Base-by-base conservation (phyloP, 2,113 vertebrate species). In the Acanthisitta chloris region DNA sequence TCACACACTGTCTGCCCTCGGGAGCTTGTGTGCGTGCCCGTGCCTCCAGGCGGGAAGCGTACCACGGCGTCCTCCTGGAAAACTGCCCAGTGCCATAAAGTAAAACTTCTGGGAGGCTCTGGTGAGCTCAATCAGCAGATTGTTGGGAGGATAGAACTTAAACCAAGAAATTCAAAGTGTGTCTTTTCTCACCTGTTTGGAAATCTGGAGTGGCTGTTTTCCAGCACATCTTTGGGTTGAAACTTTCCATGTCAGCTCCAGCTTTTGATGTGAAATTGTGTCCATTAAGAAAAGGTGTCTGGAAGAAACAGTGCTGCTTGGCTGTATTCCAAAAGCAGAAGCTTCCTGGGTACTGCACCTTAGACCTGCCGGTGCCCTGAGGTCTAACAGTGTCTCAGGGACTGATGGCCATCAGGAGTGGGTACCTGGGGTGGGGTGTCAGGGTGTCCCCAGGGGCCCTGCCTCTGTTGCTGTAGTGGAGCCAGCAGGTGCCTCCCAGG, bases 41-140 rank as follows among this genome's bases (percentile, higher is more conserved):
- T 93, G 94, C 90, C 95, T 49, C 45, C 36, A 8, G 91, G 94
- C 4, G 8, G 78, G 84, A 97, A 93, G 90, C 92, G 71, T 94
- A 64, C 94, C 31, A 8, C 86, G 46, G 91, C 0, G 0, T 80
- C 92, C 58, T 73, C 40, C 80, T 94, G 90, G 93, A 92, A 94
- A 38, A 79, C 62, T 88, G 92, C 93, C 92, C 8, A 0, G 5
- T 70, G 64, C 82, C 72, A 54, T 86, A 78, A 94, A 93, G 49
- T 5, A 88, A 73, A 88, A 79, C 76, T 89, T 77, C 67, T 90
- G 21, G 7, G 79, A 92, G 77, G 72, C 82, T 87, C 49, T 92
- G 59, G 79, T 65, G 85, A 96, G 72, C 79, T 96, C 52, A 83
- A 14, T 88, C 81, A 93, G 81, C 86, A 93, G 69, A 88, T 93